These are phyloP conservation scores for Camponotus pennsylvanicus DNA, from an alignment of 1,140 invertebrate genomes.

Conservation along the genomic window DNA sequence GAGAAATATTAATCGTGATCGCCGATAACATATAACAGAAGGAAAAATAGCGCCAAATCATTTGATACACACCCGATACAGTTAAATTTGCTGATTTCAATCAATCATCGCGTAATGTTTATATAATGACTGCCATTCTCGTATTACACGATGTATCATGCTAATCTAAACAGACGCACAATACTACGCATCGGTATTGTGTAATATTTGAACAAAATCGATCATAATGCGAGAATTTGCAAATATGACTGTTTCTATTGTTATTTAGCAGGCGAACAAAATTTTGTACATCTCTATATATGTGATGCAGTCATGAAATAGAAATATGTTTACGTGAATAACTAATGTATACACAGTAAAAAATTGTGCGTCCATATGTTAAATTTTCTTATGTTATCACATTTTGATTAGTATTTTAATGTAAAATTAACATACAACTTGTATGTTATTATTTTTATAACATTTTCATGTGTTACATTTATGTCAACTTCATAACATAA, in stretches of 20 bases:
- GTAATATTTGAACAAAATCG: neutral
- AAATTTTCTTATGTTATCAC: no score
- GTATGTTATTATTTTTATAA: no score
- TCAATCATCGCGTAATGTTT: neutral
- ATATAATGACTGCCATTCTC: constrained; percentile 3
- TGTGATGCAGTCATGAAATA: neutral
- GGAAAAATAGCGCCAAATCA: neutral
- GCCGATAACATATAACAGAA: neutral
- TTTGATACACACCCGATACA: neutral
- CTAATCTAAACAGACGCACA: constrained; percentile 6
- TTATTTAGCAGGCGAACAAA: neutral
- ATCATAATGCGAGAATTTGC: constrained; percentile 11
- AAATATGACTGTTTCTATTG: neutral
- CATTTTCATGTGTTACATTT: no score
- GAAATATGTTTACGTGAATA: neutral
- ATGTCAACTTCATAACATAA: no score
- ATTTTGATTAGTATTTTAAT: no score
- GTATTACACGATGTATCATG: constrained; percentile 14
- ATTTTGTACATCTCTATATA: neutral
- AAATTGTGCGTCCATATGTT: no score
- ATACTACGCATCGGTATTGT: neutral
- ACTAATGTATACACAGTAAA: neutral
- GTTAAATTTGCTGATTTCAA: neutral
- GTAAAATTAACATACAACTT: no score
- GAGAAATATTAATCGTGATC: neutral